Evolutionary conservation across 2,888 invertebrate species (phyloP).

Genomic region (Cerastoderma edule): DNA sequence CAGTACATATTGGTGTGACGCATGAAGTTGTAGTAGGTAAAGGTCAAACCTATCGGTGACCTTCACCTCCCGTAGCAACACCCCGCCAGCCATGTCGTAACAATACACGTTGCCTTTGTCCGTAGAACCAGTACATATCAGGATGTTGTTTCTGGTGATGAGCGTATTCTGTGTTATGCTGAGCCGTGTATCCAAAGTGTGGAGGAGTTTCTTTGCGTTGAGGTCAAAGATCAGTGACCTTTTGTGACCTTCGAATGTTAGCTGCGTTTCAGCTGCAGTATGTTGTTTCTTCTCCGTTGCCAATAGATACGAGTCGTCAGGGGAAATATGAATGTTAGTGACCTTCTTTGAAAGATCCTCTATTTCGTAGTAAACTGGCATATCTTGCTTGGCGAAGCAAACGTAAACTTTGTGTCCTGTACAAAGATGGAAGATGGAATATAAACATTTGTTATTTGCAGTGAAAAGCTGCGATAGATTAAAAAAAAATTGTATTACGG

Average conservation of each 20-base stretch:
- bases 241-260: too few relatives aligned
- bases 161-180: background rate
- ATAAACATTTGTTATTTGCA: too few relatives aligned
- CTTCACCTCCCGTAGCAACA: slow-evolving; percentile 35
- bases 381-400: slow-evolving; percentile 5
- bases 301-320: slow-evolving; percentile 59
- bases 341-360: slow-evolving; percentile 20
- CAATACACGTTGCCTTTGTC: slow-evolving; percentile 27
- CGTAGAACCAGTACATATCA: slow-evolving; percentile 29
- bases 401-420: background rate
- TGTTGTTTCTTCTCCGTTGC: slow-evolving; percentile 16
- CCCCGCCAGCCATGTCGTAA: slow-evolving; percentile 54
- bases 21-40: slow-evolving; percentile 53
- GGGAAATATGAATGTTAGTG: slow-evolving; percentile 53
- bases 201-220: slow-evolving; percentile 28
- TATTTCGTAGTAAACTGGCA: slow-evolving; percentile 1
- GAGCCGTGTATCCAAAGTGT: slow-evolving; percentile 12
- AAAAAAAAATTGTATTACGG: too few relatives aligned
- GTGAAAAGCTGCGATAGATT: too few relatives aligned
- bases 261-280: too few relatives aligned
- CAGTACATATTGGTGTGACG: slow-evolving; percentile 60
- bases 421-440: too few relatives aligned
- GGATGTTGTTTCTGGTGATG: slow-evolving; percentile 43
- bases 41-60: slow-evolving; percentile 25
- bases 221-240: slow-evolving; percentile 33